phyloP scores from a whole-genome alignment of 2,888 invertebrate genomes.

The Yponomeuta malinellus region DNA sequence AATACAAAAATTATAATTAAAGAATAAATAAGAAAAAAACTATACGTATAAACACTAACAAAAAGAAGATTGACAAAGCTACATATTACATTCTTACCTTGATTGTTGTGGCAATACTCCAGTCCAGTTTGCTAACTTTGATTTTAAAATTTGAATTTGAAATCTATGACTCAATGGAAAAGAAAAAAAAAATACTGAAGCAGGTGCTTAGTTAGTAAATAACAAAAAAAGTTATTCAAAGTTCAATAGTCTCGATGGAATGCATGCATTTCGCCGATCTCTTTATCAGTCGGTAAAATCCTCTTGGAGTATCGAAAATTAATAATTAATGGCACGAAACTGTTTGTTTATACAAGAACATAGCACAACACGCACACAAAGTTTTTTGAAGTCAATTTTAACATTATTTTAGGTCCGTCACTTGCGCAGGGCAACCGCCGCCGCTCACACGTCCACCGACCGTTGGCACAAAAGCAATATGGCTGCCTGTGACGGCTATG shows the following conservation, averaged over 20 bases:
- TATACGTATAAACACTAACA: too few relatives aligned
- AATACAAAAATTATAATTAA: too few relatives aligned
- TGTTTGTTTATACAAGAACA: constrained; percentile 19
- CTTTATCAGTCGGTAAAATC: constrained; percentile 31
- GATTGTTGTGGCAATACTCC: constrained; percentile 65
- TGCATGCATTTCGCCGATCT: constrained; percentile 62
- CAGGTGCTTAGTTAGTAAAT: constrained; percentile 21
- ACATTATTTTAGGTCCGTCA: constrained; percentile 57
- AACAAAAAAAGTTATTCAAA: constrained; percentile 50
- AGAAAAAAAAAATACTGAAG: not conserved
- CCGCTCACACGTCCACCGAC: constrained; percentile 38
- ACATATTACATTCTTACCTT: constrained; percentile 44
- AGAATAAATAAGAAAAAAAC: too few relatives aligned
- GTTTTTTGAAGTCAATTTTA: constrained; percentile 52
- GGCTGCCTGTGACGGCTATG: constrained; percentile 33
- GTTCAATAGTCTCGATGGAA: constrained; percentile 72
- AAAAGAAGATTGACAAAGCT: not conserved
- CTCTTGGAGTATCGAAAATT: not conserved
- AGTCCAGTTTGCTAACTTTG: constrained; percentile 41
- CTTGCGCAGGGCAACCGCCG: constrained; percentile 37
- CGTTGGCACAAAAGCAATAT: constrained; percentile 56
- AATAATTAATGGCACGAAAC: constrained; percentile 19
- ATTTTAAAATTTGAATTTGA: constrained; percentile 41
- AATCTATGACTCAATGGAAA: not conserved
- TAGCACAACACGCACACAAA: constrained; percentile 46